These are phyloP conservation scores for Odontomyia ornata DNA, from an alignment of 2,888 invertebrate genomes.

Conservation along the genomic window DNA sequence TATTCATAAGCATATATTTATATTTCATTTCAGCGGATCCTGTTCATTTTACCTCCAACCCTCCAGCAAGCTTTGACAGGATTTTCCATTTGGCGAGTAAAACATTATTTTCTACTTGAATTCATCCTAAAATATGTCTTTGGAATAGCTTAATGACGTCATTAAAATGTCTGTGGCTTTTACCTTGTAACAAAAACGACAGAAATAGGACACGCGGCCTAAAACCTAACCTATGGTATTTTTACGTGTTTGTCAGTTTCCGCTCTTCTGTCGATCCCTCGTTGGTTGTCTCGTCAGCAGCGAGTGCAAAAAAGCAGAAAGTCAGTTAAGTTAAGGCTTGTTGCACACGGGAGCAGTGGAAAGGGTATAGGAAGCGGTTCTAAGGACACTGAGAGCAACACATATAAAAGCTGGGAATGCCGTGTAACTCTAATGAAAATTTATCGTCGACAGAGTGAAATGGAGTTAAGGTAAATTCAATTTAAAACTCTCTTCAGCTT, in stretches of 20 bases:
- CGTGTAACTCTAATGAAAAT: slow-evolving; percentile 34
- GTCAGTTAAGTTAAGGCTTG: background rate
- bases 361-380: background rate
- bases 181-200: background rate
- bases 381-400: background rate
- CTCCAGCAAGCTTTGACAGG: background rate
- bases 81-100: background rate
- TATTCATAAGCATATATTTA: slow-evolving; percentile 23
- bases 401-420: background rate
- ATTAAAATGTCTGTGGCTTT: slow-evolving; percentile 18
- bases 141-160: slow-evolving; percentile 28
- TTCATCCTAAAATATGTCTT: slow-evolving; percentile 11
- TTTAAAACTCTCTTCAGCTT: slow-evolving; percentile 28
- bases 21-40: background rate
- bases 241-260: background rate
- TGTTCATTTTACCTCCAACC: background rate
- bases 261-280: too few species aligned
- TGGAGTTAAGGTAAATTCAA: slow-evolving; percentile 44
- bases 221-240: background rate
- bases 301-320: background rate
- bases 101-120: background rate
- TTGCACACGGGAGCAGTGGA: background rate
- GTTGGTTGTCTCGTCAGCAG: too few species aligned
- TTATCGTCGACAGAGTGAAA: slow-evolving; percentile 42
- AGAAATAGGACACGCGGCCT: background rate